Evolutionary conservation across 2,113 vertebrate species (phyloP).

Genomic region (Crotalus helleri): DNA sequence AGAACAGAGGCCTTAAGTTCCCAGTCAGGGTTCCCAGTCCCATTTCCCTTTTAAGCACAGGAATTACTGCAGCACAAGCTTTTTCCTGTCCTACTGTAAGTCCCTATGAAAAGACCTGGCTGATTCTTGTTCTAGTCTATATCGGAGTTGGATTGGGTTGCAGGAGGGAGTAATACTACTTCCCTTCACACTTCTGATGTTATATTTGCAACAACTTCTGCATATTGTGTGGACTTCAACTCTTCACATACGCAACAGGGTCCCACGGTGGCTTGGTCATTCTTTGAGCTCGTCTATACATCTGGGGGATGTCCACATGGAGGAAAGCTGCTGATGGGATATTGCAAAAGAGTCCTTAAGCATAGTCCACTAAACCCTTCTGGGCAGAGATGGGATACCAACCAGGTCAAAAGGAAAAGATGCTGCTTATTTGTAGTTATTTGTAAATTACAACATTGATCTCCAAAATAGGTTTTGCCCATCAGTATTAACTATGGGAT

Average conservation of each 20-base stretch:
- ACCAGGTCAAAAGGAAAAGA: background rate
- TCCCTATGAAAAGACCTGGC: background rate
- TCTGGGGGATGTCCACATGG: background rate
- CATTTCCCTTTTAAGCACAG: background rate
- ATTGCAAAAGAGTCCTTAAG: background rate
- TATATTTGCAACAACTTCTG: background rate
- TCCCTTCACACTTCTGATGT: background rate
- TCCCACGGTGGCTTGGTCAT: background rate
- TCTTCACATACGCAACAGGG: background rate
- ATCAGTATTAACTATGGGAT: conserved; percentile 81
- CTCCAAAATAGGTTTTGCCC: conserved; percentile 61
- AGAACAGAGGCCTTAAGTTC: background rate
- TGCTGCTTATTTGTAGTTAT: background rate
- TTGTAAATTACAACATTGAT: conserved; percentile 53
- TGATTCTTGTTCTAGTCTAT: background rate
- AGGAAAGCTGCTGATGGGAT: background rate
- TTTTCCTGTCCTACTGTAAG: background rate
- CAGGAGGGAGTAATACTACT: background rate
- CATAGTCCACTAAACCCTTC: background rate
- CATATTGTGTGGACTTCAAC: background rate
- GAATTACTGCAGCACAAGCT: background rate
- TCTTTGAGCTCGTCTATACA: background rate
- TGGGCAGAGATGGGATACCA: background rate
- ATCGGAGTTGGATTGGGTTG: background rate
- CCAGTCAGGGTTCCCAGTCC: background rate